phyloP scores from a whole-genome alignment of 1,140 invertebrate genomes.

The Drepana arcuata region DNA sequence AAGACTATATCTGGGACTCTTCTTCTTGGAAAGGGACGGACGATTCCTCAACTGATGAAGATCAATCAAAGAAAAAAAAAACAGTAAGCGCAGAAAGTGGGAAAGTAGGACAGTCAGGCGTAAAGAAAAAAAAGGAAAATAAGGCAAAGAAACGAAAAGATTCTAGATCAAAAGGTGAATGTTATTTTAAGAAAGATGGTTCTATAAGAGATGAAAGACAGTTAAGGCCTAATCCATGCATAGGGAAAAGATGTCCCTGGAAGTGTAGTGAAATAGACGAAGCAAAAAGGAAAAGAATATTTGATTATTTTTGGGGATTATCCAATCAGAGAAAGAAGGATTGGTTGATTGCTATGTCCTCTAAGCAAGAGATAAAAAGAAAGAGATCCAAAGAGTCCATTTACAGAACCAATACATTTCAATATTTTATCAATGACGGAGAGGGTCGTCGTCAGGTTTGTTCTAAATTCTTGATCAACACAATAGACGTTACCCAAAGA shows the following conservation, averaged over 20 bases:
- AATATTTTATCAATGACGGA: slow-evolving; percentile 16
- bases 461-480: slow-evolving; percentile 14
- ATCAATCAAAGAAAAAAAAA: neutral
- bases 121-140: slow-evolving; percentile 9
- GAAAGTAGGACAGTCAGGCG: slow-evolving; percentile 6
- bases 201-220: slow-evolving; percentile 7
- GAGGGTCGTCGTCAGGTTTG: slow-evolving; percentile 15
- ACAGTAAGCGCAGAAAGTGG: slow-evolving; percentile 3
- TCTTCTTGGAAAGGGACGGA: neutral
- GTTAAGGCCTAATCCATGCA: slow-evolving; percentile 11
- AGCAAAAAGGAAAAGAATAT: slow-evolving; percentile 5
- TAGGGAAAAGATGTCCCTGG: slow-evolving; percentile 8
- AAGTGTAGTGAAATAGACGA: slow-evolving; percentile 4
- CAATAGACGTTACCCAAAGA: slow-evolving; percentile 15
- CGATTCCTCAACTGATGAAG: neutral
- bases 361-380: slow-evolving; percentile 6
- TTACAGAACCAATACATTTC: slow-evolving; percentile 2
- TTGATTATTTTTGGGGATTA: slow-evolving; percentile 11
- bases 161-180: slow-evolving; percentile 5
- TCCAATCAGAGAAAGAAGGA: slow-evolving; percentile 4
- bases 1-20: slow-evolving; percentile 5
- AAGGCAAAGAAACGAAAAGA: slow-evolving; percentile 11
- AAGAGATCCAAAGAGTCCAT: slow-evolving; percentile 6
- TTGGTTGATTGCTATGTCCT: slow-evolving; percentile 5
- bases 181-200: slow-evolving; percentile 13